Evolutionary conservation across 2,797 vertebrate species (phyloP).

Genomic region (Notoglanidium macrostoma): DNA sequence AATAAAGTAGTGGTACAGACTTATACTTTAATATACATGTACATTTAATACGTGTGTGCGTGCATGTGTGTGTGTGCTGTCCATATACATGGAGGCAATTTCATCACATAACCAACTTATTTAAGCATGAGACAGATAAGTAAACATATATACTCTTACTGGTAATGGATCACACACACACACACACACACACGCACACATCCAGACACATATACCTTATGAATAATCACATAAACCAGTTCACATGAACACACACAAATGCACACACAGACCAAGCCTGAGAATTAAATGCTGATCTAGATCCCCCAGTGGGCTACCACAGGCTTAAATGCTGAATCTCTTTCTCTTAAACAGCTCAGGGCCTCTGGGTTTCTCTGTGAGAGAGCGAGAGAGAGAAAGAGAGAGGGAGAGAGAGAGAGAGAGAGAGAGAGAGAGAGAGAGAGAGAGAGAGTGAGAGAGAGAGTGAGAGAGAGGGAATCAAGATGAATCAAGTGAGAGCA

Average conservation of each 20-base stretch:
- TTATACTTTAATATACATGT: background rate
- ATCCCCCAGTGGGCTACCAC: conserved; percentile 78
- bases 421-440: conserved; percentile 37
- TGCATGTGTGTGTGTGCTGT: background rate
- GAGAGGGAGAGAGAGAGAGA: conserved; percentile 39
- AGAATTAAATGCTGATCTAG: conserved; percentile 88
- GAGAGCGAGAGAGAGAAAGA: conserved; percentile 51
- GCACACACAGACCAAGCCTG: conserved; percentile 59
- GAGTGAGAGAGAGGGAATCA: conserved; percentile 56
- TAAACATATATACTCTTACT: background rate
- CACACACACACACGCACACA: background rate
- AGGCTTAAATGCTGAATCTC: conserved; percentile 81
- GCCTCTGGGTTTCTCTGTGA: conserved; percentile 73
- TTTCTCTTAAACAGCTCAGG: conserved; percentile 81
- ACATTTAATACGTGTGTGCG: background rate
- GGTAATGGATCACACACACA: background rate
- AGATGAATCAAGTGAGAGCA: conserved; percentile 64
- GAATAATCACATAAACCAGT: conserved; percentile 34
- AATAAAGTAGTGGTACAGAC: background rate
- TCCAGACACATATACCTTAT: conserved; percentile 16
- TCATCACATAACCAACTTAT: background rate
- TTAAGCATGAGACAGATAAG: background rate
- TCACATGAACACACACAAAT: conserved; percentile 43
- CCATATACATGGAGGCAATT: background rate
- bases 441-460: conserved; percentile 53